Evolutionary conservation across 2,888 invertebrate genomes (phyloP), one percentile per base, ranked within the genome.

Genomic region (Drosophila melanosoma): DNA sequence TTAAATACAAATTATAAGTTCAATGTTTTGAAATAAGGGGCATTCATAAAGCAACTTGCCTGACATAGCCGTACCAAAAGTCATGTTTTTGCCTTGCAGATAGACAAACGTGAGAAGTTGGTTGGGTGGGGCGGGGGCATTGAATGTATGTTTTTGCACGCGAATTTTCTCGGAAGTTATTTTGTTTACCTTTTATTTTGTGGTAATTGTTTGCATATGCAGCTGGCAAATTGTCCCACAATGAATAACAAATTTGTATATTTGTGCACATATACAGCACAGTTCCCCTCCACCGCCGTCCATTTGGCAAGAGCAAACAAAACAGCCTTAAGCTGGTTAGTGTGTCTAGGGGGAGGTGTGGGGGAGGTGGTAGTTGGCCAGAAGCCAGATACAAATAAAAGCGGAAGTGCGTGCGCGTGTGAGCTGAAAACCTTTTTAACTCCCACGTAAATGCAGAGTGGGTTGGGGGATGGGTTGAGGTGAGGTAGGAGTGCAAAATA

Each of bases 101-200:
- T 63, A 35, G 10, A 75, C 65, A 79, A 58, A 60, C 48, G 26
- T 40, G 32, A 32, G 48, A 49, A 23, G 58, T 29, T 66, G 35
- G 15, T 7, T 5, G 54, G 29, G 20, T 8, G 12, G 12, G 38
- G 40, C n/a, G n/a, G 60, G 36, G 12, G 23, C 20, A 4, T 10
- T 23, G 51, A 42, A 29, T 51, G 49, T 64, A 49, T 86, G 82
- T 81, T 84, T 84, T 82, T 76, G 69, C 76, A 69, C 70, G 85
- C 66, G 81, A 87, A 87, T 89, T 89, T 82, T 79, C 72, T 81
- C 75, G 86, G 83, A 89, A 87, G 79, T 89, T 87, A 87, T 89
- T 84, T 87, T 87, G 89, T 87, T 87, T 87, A 85, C 86, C 85
- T 87, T 87, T 89, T 89, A 87, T 84, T 89, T 84, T 79, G 85